phyloP scores from a whole-genome alignment of 2,888 invertebrate genomes.

The Watsonalla binaria region DNA sequence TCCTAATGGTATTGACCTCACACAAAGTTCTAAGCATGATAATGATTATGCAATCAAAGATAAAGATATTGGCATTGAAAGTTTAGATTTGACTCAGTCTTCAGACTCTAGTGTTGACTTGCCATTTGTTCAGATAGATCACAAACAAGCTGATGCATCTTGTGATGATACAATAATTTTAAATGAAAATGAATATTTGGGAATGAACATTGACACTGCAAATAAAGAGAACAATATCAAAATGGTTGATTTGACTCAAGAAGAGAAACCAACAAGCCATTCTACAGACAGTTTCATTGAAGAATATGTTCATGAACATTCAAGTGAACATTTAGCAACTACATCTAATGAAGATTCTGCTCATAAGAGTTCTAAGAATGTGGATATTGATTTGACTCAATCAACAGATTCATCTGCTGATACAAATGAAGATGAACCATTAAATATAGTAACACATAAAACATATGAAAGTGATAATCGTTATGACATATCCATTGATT shows the following conservation, averaged over 20 bases:
- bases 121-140: slow-evolving; percentile 38
- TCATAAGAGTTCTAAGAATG: not conserved
- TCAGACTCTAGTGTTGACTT: slow-evolving; percentile 46
- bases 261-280: slow-evolving; percentile 4
- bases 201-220: not conserved
- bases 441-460: not conserved
- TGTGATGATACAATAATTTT: slow-evolving; percentile 41
- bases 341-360: not conserved
- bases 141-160: slow-evolving; percentile 16
- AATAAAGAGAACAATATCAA: slow-evolving; percentile 5
- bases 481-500: slow-evolving; percentile 56
- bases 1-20: slow-evolving; percentile 36
- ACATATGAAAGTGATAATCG: slow-evolving; percentile 20
- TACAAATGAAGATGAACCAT: slow-evolving; percentile 4
- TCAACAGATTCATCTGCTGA: slow-evolving; percentile 28
- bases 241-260: slow-evolving; percentile 26
- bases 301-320: slow-evolving; percentile 43
- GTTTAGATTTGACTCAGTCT: slow-evolving; percentile 51
- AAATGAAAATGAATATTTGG: slow-evolving; percentile 26
- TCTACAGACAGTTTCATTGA: slow-evolving; percentile 17
- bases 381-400: slow-evolving; percentile 53
- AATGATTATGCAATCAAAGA: slow-evolving; percentile 1
- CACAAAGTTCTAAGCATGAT: slow-evolving; percentile 23
- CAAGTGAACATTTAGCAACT: slow-evolving; percentile 13
- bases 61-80: slow-evolving; percentile 11